phyloP scores from a whole-genome alignment of 2,113 vertebrate genomes.

The Cottus gobio region DNA sequence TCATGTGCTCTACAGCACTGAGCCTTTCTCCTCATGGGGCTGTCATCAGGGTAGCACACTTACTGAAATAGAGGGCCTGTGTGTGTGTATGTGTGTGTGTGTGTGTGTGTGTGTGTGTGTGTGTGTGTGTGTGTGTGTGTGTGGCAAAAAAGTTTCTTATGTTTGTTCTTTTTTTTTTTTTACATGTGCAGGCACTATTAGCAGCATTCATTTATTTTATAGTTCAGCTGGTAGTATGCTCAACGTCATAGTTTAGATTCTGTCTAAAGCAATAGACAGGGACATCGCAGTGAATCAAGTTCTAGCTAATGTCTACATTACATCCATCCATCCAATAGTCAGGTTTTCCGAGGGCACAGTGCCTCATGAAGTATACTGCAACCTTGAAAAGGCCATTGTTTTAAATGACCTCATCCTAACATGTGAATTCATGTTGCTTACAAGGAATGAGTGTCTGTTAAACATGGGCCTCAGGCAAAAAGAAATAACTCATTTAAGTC shows the following conservation, averaged over 20 bases:
- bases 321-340: slow-evolving; percentile 22
- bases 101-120: slow-evolving; percentile 15
- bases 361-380: not conserved
- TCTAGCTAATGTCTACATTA: not conserved
- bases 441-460: slow-evolving; percentile 53
- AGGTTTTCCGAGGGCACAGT: slow-evolving; percentile 5
- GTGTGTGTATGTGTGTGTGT: slow-evolving; percentile 1
- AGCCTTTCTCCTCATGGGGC: slow-evolving; percentile 58
- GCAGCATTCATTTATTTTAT: slow-evolving; percentile 1
- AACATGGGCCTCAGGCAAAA: slow-evolving; percentile 56
- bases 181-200: not conserved
- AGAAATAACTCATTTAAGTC: slow-evolving; percentile 57
- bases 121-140: slow-evolving; percentile 1
- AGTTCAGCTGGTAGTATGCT: not conserved
- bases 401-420: slow-evolving; percentile 57
- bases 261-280: not conserved
- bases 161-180: not conserved
- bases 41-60: slow-evolving; percentile 57
- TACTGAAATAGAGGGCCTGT: slow-evolving; percentile 8
- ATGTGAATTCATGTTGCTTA: slow-evolving; percentile 63
- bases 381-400: slow-evolving; percentile 49
- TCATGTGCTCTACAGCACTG: slow-evolving; percentile 60
- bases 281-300: not conserved
- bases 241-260: not conserved
- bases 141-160: too few relatives aligned